A percentile compares a stretch with the other conserved stretches of the same genome.
Evolutionary conservation across 2,888 invertebrate genomes (phyloP).

Genomic region (Phaedon cochleariae): DNA sequence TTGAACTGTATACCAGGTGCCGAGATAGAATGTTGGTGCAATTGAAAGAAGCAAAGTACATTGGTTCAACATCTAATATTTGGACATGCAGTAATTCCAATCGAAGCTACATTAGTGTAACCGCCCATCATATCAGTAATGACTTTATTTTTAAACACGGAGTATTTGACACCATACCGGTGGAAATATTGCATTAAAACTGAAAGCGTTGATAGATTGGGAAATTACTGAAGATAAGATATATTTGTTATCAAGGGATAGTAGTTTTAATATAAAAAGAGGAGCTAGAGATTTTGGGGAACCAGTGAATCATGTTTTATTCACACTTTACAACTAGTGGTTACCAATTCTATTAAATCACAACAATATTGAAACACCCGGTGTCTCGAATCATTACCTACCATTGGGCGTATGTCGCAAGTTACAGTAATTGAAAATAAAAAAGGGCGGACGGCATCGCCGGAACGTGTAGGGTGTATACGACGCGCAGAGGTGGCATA

Average conservation of each 20-base stretch:
- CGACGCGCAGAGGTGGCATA: too few species aligned
- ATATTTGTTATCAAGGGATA: constrained; percentile 6
- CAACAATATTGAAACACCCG: too few species aligned
- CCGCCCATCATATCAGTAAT: constrained; percentile 9
- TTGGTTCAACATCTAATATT: constrained; percentile 6
- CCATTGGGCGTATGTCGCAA: too few species aligned
- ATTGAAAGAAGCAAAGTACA: constrained; percentile 7
- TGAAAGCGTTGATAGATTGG: constrained; percentile 2
- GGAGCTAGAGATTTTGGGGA: constrained; percentile 11
- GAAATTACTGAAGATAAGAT: constrained; percentile 7
- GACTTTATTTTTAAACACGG: constrained; percentile 1
- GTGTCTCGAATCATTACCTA: too few species aligned
- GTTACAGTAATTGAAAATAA: too few species aligned
- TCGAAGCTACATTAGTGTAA: background rate
- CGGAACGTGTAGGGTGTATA: too few species aligned
- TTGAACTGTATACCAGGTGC: constrained; percentile 9
- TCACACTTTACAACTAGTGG: constrained; percentile 6
- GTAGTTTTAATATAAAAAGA: constrained; percentile 4
- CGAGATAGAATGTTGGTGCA: constrained; percentile 4
- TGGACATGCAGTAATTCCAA: constrained; percentile 5
- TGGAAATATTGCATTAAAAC: constrained; percentile 5
- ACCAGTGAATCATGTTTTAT: constrained; percentile 2
- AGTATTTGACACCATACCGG: constrained; percentile 7
- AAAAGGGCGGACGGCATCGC: too few species aligned
- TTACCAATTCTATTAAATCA: background rate